Evolutionary conservation across 2,888 invertebrate species (phyloP).

Genomic region (Leptinotarsa peninsularis): DNA sequence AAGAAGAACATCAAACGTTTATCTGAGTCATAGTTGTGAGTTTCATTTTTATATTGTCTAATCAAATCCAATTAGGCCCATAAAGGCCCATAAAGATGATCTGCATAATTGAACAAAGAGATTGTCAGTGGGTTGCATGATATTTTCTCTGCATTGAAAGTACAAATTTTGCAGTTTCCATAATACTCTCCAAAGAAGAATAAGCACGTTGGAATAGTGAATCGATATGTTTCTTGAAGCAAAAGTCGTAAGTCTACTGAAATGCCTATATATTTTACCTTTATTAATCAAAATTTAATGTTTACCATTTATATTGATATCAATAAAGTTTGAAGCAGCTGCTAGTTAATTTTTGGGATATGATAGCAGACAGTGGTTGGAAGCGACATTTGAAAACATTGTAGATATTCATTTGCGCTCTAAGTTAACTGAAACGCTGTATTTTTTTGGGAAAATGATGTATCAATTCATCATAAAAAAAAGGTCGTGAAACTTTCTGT

Average conservation of each 20-base stretch:
- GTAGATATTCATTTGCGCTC: no score
- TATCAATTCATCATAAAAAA: no score
- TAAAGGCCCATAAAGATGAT: not conserved
- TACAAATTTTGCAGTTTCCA: not conserved
- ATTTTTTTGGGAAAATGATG: no score
- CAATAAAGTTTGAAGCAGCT: no score
- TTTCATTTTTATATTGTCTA: no score
- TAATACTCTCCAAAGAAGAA: not conserved
- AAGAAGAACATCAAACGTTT: no score
- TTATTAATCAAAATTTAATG: not conserved
- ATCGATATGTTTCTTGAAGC: not conserved
- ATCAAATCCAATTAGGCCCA: not conserved
- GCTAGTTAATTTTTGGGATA: not conserved
- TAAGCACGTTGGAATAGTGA: not conserved
- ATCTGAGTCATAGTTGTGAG: no score
- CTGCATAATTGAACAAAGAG: not conserved
- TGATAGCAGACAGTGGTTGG: not conserved
- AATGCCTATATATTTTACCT: not conserved
- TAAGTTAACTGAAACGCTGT: no score
- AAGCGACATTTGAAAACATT: not conserved
- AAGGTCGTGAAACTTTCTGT: no score
- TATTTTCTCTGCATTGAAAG: not conserved
- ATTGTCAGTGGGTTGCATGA: not conserved
- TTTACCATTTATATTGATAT: not conserved
- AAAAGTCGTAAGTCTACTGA: not conserved